phyloP scores from a whole-genome alignment of 2,797 vertebrate genomes.

The Hephaestus fuliginosus region DNA sequence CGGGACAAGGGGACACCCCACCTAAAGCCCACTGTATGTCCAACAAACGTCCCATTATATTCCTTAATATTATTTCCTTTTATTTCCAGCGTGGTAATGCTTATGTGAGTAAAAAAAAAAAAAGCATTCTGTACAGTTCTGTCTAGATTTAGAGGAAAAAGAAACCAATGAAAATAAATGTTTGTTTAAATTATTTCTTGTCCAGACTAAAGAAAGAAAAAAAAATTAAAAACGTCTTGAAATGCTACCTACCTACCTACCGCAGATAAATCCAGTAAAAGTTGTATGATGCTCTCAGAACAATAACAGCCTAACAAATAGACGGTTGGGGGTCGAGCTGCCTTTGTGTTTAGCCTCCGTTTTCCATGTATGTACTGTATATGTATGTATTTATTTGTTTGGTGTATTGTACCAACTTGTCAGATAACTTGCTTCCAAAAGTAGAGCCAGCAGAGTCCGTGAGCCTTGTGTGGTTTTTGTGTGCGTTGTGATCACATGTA shows the following conservation, averaged over 20 bases:
- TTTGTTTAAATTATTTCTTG: slow-evolving; percentile 97
- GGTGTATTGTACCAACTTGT: slow-evolving; percentile 92
- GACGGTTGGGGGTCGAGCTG: slow-evolving; percentile 60
- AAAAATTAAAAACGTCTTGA: slow-evolving; percentile 81
- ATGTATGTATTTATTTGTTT: slow-evolving; percentile 89
- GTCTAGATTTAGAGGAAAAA: slow-evolving; percentile 90
- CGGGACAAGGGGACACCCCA: slow-evolving; percentile 84
- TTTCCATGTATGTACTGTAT: slow-evolving; percentile 87
- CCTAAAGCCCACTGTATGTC: slow-evolving; percentile 59
- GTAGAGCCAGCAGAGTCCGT: slow-evolving; percentile 73
- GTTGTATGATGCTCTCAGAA: slow-evolving; percentile 91
- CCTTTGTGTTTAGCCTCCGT: slow-evolving; percentile 73
- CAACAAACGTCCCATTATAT: slow-evolving; percentile 63
- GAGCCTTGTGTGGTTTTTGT: slow-evolving; percentile 84
- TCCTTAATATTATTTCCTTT: slow-evolving; percentile 69
- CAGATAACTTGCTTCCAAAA: slow-evolving; percentile 85
- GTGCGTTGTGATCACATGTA: slow-evolving; percentile 94
- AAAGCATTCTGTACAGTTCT: slow-evolving; percentile 92
- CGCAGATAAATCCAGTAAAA: slow-evolving; percentile 87
- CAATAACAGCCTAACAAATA: slow-evolving; percentile 76
- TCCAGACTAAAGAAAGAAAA: slow-evolving; percentile 59
- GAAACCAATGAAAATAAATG: slow-evolving; percentile 83
- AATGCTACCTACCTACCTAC: slow-evolving; percentile 82
- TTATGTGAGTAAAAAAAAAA: slow-evolving; percentile 88
- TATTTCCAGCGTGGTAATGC: slow-evolving; percentile 90